A percentile compares a stretch with the other conserved stretches of the same genome.
Conservation (phyloP, 2,113 vertebrate species). For the Ardeotis arabs region DNA sequence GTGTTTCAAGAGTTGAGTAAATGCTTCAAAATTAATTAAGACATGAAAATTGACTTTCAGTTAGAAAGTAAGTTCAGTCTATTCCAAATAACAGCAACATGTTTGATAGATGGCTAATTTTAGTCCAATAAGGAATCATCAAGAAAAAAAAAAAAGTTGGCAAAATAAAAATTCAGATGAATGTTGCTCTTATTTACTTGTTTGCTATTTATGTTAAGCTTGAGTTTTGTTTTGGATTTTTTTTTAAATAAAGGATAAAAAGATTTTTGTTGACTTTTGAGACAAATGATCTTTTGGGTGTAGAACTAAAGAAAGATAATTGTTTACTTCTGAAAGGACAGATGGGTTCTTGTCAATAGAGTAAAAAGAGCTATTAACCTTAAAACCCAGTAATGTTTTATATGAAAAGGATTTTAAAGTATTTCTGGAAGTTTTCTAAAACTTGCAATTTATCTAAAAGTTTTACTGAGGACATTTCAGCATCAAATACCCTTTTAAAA, state of each 20-base stretch:
- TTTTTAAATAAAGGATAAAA: background rate
- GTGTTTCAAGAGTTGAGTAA: background rate
- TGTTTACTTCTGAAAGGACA: background rate
- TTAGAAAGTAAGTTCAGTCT: background rate
- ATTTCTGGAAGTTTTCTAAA: background rate
- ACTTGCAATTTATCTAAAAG: background rate
- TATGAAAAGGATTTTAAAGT: background rate
- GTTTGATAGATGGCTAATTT: background rate
- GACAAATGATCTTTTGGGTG: background rate
- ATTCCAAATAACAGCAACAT: background rate
- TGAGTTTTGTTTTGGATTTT: too few relatives aligned
- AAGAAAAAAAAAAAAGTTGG: background rate
- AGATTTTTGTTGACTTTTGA: background rate
- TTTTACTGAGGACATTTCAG: background rate
- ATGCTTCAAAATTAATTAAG: constrained; percentile 13
- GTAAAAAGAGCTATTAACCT: background rate
- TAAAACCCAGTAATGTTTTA: background rate
- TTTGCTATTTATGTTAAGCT: background rate
- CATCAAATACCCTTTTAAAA: background rate
- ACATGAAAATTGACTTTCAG: background rate
- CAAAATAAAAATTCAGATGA: background rate
- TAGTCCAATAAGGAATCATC: background rate
- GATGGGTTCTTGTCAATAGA: background rate
- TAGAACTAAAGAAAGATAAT: background rate
- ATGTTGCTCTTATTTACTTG: background rate